These are phyloP conservation scores for Penelope pileata DNA, from an alignment of 2,113 vertebrate genomes.

Conservation along the genomic window DNA sequence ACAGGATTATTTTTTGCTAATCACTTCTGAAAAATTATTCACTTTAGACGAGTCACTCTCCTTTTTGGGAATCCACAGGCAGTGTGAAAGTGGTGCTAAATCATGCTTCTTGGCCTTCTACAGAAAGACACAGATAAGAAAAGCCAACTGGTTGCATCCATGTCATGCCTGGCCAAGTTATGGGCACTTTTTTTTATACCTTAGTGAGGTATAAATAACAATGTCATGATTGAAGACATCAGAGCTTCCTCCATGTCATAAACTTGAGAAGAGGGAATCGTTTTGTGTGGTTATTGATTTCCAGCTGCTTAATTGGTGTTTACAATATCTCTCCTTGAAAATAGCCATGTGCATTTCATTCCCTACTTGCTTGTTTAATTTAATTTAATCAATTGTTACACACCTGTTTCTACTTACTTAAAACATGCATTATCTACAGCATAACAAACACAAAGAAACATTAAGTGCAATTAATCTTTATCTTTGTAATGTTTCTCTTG, in stretches of 20 bases:
- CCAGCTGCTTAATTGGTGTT: constrained; percentile 70
- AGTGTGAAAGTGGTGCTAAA: background rate
- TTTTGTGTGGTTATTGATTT: constrained; percentile 69
- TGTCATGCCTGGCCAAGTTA: background rate
- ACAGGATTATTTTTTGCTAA: background rate
- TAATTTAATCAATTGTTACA: constrained; percentile 74
- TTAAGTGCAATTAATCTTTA: constrained; percentile 56
- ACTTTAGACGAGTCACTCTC: background rate
- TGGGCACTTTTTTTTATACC: background rate
- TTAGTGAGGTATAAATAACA: constrained; percentile 23
- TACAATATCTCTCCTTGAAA: constrained; percentile 74
- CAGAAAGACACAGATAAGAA: background rate
- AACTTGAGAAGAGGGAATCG: constrained; percentile 54
- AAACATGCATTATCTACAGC: constrained; percentile 67
- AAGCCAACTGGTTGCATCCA: background rate
- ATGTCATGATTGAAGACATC: constrained; percentile 29
- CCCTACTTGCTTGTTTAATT: constrained; percentile 52
- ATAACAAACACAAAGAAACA: constrained; percentile 63
- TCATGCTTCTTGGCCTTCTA: background rate
- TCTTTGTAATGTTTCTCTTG: background rate
- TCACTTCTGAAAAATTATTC: background rate
- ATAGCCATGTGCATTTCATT: constrained; percentile 51
- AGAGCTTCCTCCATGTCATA: constrained; percentile 4
- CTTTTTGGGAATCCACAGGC: background rate
- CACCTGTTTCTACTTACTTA: constrained; percentile 78